Base-by-base conservation (phyloP, 2,797 vertebrate genomes). In the Triplophysa bombifrons region DNA sequence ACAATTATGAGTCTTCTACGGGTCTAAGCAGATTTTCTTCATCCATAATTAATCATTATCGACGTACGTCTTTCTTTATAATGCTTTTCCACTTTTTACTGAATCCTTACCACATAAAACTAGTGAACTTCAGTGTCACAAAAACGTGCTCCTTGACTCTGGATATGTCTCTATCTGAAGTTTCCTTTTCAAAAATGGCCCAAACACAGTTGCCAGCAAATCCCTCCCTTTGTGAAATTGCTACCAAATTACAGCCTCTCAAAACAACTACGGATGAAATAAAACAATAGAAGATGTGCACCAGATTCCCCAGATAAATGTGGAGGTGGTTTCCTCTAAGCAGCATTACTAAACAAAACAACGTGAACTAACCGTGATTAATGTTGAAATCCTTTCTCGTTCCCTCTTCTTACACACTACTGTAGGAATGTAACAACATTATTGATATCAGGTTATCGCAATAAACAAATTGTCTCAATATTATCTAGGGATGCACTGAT, bases 171-270 rank as follows among this genome's bases (percentile, higher is more conserved):
- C 68, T 55, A 73, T 70, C 34, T 64, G 56, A 48, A 44, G 48
- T 80, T 77, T 72, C 30, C 70, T 67, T 75, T 58, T 64, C 30
- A 20, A 76, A 76, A 64, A 77, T 78, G 16, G 14, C 78, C 56
- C 77, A 46, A 66, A 78, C 71, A 82, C 71, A 82, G 74, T 41
- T 80, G 74, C 61, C 74, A 69, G 67, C 53, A 72, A 60, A 81
- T 72, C 72, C 53, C 63, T 53, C 16, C 50, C 55, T 34, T 82
- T 71, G 65, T 58, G 72, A 50, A 68, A 74, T 22, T 56, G 60
- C 48, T 65, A 67, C 80, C 72, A 66, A 72, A 61, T 73, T 70
- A 64, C 50, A 69, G 72, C 22, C 74, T 67, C 65, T 82, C 70
- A 78, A 72, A 74, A 82, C 17, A 27, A 61, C 60, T n/a, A 7